Evolutionary conservation across 2,113 vertebrate genomes (phyloP).

Genomic region (Mystacornis crossleyi): DNA sequence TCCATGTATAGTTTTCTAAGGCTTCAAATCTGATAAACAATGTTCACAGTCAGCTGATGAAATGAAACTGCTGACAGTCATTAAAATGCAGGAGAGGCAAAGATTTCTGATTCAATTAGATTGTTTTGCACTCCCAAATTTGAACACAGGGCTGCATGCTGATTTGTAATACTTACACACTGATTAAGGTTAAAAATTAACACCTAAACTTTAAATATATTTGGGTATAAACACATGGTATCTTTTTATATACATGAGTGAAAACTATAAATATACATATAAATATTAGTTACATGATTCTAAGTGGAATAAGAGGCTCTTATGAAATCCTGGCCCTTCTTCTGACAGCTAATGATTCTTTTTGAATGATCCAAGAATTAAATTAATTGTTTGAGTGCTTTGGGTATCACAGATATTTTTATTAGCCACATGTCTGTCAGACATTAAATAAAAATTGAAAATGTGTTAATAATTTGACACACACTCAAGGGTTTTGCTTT

Average conservation of each 20-base stretch:
- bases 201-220: not conserved
- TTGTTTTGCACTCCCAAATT: not conserved
- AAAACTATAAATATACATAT: not conserved
- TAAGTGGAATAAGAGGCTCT: not conserved
- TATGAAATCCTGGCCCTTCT: not conserved
- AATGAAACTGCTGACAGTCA: not conserved
- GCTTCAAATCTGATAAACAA: not conserved
- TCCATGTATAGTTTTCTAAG: not conserved
- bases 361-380: not conserved
- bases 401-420: not conserved
- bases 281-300: not conserved
- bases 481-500: not conserved
- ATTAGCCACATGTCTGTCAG: not conserved
- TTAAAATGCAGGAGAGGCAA: not conserved
- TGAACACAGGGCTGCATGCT: not conserved
- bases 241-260: not conserved
- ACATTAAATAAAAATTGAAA: not conserved
- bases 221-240: not conserved
- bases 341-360: not conserved
- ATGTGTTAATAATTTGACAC: not conserved
- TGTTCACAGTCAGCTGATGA: not conserved
- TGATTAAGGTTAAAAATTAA: not conserved
- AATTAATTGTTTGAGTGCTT: not conserved
- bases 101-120: not conserved
- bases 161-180: not conserved